These are phyloP conservation scores for Florisuga fusca DNA, from an alignment of 2,797 vertebrate genomes.

Conservation along the genomic window DNA sequence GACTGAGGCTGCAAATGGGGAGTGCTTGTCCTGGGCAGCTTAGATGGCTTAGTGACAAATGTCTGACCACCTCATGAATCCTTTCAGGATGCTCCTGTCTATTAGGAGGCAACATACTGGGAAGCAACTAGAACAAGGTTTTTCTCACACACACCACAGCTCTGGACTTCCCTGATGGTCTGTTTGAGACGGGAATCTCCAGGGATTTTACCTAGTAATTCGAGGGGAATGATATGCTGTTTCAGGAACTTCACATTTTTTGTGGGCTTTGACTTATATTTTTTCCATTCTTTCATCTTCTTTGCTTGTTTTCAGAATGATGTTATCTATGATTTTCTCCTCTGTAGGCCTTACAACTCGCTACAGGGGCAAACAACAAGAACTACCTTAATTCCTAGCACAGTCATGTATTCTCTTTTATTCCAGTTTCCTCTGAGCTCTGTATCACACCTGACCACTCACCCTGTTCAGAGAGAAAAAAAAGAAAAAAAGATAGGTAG, in stretches of 20 bases:
- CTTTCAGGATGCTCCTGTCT: not conserved
- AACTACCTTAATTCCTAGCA: not conserved
- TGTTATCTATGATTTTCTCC: not conserved
- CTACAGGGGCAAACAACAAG: not conserved
- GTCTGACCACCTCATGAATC: not conserved
- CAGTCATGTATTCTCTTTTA: not conserved
- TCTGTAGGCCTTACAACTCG: not conserved
- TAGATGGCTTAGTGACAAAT: not conserved
- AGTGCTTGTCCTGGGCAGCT: not conserved
- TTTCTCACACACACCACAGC: not conserved
- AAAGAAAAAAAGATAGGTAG: not conserved
- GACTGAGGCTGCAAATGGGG: not conserved
- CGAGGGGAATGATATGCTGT: not conserved
- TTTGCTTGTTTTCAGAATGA: not conserved
- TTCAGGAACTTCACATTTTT: not conserved
- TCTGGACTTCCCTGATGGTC: not conserved
- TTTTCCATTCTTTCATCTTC: not conserved
- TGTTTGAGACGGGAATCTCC: not conserved
- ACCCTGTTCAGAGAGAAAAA: constrained; percentile 7
- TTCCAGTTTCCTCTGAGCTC: constrained; percentile 8
- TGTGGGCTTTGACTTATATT: not conserved
- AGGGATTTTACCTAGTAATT: not conserved
- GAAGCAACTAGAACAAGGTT: not conserved
- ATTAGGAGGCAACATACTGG: not conserved
- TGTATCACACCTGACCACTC: constrained; percentile 30